Base-by-base conservation (phyloP, 1,140 invertebrate species). In the Drosophila dunni region DNA sequence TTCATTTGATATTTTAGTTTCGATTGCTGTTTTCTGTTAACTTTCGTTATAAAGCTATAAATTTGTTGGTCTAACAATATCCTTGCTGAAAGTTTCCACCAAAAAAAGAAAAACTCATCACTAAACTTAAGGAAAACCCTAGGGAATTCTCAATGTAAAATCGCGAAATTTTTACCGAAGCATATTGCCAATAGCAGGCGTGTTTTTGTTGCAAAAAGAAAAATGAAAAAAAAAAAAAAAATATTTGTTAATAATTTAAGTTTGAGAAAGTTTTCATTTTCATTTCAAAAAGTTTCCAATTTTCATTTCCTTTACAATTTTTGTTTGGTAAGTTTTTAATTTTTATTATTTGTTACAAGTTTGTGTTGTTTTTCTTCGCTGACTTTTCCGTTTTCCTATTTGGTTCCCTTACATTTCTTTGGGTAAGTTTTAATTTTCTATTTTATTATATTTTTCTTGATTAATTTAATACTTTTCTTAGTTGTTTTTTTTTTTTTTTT, bases 31-130 rank as follows among this genome's bases (percentile, higher is more conserved):
- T 56, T 83, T 76, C 36, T 76, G 71, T 83, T 72, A 38, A 54
- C 56, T 86, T 88, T 88, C 79, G 69, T 73, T 72, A 64, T 46
- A 86, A 88, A 81, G 75, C 79, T 77, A 84, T 78, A 89, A 89
- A 89, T 89, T 89, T 89, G 84, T 89, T 89, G 84, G 84, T 89
- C 68, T 89, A 89, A 89, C 84, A 89, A 89, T 89, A 84, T 81
- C 48, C 74, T 89, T 74, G 84, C 75, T 45, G 7, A 89, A 89
- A 66, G 57, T 89, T 89, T 89, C 75, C 57, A 34, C 3, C 34
- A 9, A 50, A 66, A 58, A 57, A 11, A 13, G 3, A 0, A 45
- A 46, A 38, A 9, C 44, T 33, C 7, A 36, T 48, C 36, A 34
- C 44, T 66, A 33, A 63, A 29, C 8, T 44, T 11, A 45, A 40